These are phyloP conservation scores for Calonectris borealis DNA, from an alignment of 2,113 vertebrate genomes.

Conservation along the genomic window DNA sequence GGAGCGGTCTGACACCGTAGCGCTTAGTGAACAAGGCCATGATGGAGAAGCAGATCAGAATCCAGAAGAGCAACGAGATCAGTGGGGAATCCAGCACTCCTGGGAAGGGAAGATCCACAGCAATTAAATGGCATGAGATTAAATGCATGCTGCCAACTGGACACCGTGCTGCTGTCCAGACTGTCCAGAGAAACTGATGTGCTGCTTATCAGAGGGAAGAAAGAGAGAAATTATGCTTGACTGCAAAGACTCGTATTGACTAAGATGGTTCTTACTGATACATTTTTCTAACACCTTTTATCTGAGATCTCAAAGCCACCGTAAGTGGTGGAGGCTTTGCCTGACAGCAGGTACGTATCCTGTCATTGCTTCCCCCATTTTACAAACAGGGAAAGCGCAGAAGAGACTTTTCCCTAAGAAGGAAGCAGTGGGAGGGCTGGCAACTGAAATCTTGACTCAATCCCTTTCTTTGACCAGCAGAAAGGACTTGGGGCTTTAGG, in stretches of 20 bases:
- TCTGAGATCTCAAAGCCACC: not conserved
- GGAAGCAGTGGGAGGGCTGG: not conserved
- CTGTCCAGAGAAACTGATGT: not conserved
- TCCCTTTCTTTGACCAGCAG: not conserved
- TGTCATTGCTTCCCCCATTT: not conserved
- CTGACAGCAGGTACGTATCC: not conserved
- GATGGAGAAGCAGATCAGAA: constrained; percentile 87
- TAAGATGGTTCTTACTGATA: not conserved
- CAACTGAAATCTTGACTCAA: not conserved
- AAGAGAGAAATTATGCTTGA: not conserved
- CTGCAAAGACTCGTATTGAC: not conserved
- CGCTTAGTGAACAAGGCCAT: constrained; percentile 87
- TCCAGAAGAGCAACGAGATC: constrained; percentile 90
- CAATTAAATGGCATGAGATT: not conserved
- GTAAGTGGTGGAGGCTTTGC: not conserved
- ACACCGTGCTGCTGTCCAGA: not conserved
- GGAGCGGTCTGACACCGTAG: constrained; percentile 89
- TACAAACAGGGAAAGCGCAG: not conserved
- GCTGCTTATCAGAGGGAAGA: not conserved
- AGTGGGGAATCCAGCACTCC: constrained; percentile 89
- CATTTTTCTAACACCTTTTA: not conserved
- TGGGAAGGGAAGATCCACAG: not conserved
- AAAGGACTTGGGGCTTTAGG: not conserved
- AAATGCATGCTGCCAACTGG: rapidly evolving
- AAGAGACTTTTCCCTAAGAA: not conserved